Percentiles rank a stretch among this genome's conserved stretches.
These are phyloP conservation scores for Thecophora atra DNA, from an alignment of 2,888 invertebrate genomes.

Conservation along the genomic window DNA sequence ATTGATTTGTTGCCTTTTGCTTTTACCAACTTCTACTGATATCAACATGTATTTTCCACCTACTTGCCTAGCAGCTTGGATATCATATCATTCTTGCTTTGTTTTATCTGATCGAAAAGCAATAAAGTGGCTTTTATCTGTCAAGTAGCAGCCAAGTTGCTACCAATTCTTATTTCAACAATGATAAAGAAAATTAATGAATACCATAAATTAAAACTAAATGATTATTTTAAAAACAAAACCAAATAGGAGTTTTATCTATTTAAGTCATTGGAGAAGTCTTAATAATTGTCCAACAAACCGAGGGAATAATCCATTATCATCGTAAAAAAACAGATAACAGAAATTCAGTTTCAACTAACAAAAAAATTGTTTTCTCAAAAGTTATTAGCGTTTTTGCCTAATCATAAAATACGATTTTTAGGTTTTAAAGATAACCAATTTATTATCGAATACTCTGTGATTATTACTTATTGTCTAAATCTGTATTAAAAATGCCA, in stretches of 20 bases:
- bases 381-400: conserved; percentile 50
- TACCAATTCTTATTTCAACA: conserved; percentile 53
- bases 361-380: conserved; percentile 30
- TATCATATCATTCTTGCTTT: conserved; percentile 55
- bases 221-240: conserved; percentile 43
- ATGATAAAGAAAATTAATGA: conserved; percentile 63
- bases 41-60: neutral
- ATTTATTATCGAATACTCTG: no score
- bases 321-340: neutral
- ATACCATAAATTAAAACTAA: conserved; percentile 61
- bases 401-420: conserved; percentile 59
- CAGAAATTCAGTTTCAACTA: conserved; percentile 9
- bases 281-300: conserved; percentile 56
- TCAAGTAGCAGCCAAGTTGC: conserved; percentile 63
- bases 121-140: conserved; percentile 64
- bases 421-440: conserved; percentile 54
- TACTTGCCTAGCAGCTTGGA: conserved; percentile 52
- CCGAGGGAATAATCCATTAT: conserved; percentile 15
- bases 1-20: no score
- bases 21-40: neutral
- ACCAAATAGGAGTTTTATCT: conserved; percentile 55
- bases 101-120: conserved; percentile 63
- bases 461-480: no score
- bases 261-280: conserved; percentile 60
- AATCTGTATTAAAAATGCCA: no score